Evolutionary conservation across 2,888 invertebrate species (phyloP), one percentile per base, ranked within the genome.

Genomic region (Drosophila pseudotalamancana): DNA sequence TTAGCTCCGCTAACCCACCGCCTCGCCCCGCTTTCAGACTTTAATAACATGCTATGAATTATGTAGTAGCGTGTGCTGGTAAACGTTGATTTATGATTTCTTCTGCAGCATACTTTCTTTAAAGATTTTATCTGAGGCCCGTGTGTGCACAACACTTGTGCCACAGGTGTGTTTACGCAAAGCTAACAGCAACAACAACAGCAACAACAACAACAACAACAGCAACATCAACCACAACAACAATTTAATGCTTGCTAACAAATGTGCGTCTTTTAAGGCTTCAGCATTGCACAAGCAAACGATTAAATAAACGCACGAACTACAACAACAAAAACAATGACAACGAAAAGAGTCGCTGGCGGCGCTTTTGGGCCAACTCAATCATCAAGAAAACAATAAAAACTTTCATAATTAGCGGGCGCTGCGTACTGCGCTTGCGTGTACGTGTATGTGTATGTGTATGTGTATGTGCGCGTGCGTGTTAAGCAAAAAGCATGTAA

Each of bases 351-450:
- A 23, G 23, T 25, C 16, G 27, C 50, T 23, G 23, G 29, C 23
- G 50, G 40, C 50, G 32, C 55, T 46, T 65, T 66, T 63, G 64
- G 56, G 56, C 70, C 54, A 63, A 65, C 25, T 43, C 53, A 70
- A 70, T 62, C 50, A 70, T 62, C 50, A 53, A 55, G 37, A 69
- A 65, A 57, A 69, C 61, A 70, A 74, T 61, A 65, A 62, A 69
- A 83, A 87, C 87, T 83, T 83, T 83, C 87, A 84, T 87, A 83
- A 87, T 86, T 87, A 86, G 87, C 67, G 29, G 56, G 31, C 34
- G 32, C 37, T 62, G 66, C 40, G 53, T 51, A 59, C 39, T 61
- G 69, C 57, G 71, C 61, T 67, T 77, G 81, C 74, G 80, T 78
- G 75, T 37, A 14, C 60, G 29, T 23, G 40, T 56, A 45, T 31